These are phyloP conservation scores for Phragmatobia fuliginosa DNA, from an alignment of 2,888 invertebrate genomes.

Conservation along the genomic window DNA sequence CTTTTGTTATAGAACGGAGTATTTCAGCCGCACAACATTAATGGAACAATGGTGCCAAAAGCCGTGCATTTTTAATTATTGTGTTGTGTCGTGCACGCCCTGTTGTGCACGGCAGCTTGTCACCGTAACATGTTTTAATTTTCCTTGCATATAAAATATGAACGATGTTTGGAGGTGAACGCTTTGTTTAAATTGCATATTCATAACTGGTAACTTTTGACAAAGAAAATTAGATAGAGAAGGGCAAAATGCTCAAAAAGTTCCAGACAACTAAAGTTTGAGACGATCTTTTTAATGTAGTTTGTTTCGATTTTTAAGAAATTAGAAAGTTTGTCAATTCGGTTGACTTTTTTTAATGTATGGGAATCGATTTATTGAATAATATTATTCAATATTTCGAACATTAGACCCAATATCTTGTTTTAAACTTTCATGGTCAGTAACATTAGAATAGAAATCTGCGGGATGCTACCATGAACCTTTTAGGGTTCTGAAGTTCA, in stretches of 20 bases:
- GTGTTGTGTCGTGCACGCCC: not conserved
- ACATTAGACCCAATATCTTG: too few species aligned
- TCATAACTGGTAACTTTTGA: constrained; percentile 3
- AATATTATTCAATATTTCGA: too few species aligned
- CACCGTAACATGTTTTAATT: constrained; percentile 45
- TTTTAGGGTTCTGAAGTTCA: too few species aligned
- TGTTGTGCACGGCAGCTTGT: constrained; percentile 13
- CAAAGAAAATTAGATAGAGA: not conserved
- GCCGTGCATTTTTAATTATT: constrained; percentile 38
- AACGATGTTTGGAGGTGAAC: constrained; percentile 6
- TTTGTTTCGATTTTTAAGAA: too few species aligned
- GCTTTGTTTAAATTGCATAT: not conserved
- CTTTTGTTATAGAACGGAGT: not conserved
- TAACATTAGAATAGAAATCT: too few species aligned
- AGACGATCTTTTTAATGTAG: too few species aligned
- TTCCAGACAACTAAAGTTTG: too few species aligned
- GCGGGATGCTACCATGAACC: too few species aligned
- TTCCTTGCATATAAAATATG: constrained; percentile 17
- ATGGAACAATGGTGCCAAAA: constrained; percentile 27
- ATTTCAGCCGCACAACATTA: not conserved
- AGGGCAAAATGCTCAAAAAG: not conserved
- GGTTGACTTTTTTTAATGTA: not conserved
- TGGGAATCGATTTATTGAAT: too few species aligned
- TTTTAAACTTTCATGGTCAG: too few species aligned
- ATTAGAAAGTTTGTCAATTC: not conserved